phyloP scores from a whole-genome alignment of 1,140 invertebrate genomes.

The Piezodorus guildinii region DNA sequence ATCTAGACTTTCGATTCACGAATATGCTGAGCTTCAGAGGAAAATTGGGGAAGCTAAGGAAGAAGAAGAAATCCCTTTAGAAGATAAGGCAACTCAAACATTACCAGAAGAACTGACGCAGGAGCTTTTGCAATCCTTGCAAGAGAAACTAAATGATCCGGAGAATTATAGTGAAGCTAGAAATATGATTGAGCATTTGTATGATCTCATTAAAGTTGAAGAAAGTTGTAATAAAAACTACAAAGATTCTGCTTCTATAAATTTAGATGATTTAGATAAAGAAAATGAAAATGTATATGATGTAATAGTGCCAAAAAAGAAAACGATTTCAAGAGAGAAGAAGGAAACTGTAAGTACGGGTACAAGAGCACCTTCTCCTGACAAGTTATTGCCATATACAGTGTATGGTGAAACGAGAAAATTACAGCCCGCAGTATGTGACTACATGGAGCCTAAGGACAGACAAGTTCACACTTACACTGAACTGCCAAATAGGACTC shows the following conservation, averaged over 20 bases:
- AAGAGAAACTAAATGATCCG: constrained; percentile 56
- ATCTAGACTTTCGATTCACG: constrained; percentile 47
- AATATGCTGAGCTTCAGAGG: constrained; percentile 46
- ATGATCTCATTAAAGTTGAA: constrained; percentile 63
- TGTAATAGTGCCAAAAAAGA: constrained; percentile 40
- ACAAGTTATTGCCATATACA: constrained; percentile 40
- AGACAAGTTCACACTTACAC: constrained; percentile 38
- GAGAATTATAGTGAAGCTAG: constrained; percentile 58
- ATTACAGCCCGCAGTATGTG: constrained; percentile 33
- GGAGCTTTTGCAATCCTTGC: constrained; percentile 54
- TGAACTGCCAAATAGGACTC: constrained; percentile 34
- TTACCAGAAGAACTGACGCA: constrained; percentile 60
- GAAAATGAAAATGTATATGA: constrained; percentile 49
- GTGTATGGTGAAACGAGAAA: constrained; percentile 7
- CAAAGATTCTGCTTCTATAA: constrained; percentile 17
- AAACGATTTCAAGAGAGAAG: constrained; percentile 26
- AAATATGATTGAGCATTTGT: constrained; percentile 65
- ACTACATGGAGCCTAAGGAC: constrained; percentile 43
- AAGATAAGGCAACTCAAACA: constrained; percentile 57
- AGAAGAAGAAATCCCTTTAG: constrained; percentile 31
- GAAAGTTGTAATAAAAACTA: constrained; percentile 52
- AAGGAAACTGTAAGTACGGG: constrained; percentile 40
- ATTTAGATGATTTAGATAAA: constrained; percentile 31
- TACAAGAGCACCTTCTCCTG: constrained; percentile 47
- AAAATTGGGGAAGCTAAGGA: constrained; percentile 27